Evolutionary conservation across 37 sponge, comb jelly and placozoan species (phyloP), one percentile per base, ranked within the genome.

Genomic region (Theonella swinhoei): DNA sequence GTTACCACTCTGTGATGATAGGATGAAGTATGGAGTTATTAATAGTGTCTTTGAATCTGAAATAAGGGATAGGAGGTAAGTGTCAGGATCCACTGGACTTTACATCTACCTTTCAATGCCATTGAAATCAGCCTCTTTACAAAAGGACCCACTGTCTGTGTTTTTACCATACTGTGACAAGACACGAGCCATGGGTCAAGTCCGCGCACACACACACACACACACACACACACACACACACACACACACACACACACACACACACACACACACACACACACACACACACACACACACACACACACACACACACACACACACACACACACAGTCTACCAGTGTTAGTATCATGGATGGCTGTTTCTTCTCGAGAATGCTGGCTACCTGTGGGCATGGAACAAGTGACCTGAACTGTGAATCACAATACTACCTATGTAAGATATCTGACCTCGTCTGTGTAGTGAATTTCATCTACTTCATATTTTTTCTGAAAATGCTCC

Each of bases 401-500:
- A 72, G 54, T n/a, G 7, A 54, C 34, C 41, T 59, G 24, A 23
- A 23, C 41, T 35, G n/a, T n/a, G n/a, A n/a, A n/a, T n/a, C n/a
- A n/a, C n/a, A n/a, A n/a, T n/a, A n/a, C n/a, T n/a, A n/a, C n/a
- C n/a, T n/a, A n/a, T n/a, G n/a, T n/a, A n/a, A n/a, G 39, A 68
- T 11, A 1, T 0, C 76, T 72, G 34, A 89, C 94, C 90, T 98
- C 96, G 75, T 99, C 95, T 66, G 79, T 68, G 78, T 85, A 99
- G 38, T 78, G 67, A 1, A 97, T 97, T 34, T 86, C 62, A 66
- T 99, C 89, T 4, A 97, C 65, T 42, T 72, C 79, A 77, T 97
- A 99, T 80, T 95, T 92, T 67, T 47, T 70, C 88, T 84, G 79
- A 84, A 99, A 97, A 78, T 97, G 91, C 39, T 91, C 90, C 0